Percentiles rank a stretch among this genome's conserved stretches.
Evolutionary conservation across 2,888 invertebrate species (phyloP).

Genomic region (Physocephala rufipes): DNA sequence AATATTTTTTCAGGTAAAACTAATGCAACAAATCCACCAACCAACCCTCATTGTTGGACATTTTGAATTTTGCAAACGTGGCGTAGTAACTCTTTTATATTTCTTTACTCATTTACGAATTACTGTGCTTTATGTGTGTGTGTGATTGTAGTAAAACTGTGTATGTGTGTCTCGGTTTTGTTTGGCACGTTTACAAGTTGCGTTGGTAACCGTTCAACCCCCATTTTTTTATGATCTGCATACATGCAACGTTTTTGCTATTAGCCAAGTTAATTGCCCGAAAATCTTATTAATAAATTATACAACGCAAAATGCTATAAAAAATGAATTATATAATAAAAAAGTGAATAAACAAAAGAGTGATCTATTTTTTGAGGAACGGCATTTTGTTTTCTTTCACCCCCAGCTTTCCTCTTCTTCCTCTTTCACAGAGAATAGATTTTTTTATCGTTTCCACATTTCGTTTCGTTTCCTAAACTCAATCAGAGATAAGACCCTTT

Average conservation of each 20-base stretch:
- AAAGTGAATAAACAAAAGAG: background rate
- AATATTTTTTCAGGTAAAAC: too few species aligned
- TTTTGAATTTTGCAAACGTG: too few species aligned
- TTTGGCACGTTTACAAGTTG: background rate
- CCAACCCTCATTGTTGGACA: too few species aligned
- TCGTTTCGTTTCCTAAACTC: too few species aligned
- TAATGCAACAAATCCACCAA: background rate
- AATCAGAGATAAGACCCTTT: too few species aligned
- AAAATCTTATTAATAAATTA: background rate
- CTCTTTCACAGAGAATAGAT: too few species aligned
- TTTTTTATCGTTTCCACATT: too few species aligned
- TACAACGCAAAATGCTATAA: background rate
- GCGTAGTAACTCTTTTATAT: background rate
- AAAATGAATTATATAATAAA: background rate
- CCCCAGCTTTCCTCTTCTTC: too few species aligned
- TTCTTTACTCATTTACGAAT: background rate
- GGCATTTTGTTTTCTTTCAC: too few species aligned
- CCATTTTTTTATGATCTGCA: slow-evolving; percentile 16
- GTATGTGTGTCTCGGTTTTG: background rate
- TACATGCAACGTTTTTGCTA: slow-evolving; percentile 22
- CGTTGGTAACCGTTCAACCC: background rate
- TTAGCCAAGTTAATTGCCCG: background rate
- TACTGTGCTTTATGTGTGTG: background rate
- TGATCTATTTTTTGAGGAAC: background rate
- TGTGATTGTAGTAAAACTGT: background rate